Base-by-base conservation (phyloP, 2,888 invertebrate genomes). In the Capitulum mitella region DNA sequence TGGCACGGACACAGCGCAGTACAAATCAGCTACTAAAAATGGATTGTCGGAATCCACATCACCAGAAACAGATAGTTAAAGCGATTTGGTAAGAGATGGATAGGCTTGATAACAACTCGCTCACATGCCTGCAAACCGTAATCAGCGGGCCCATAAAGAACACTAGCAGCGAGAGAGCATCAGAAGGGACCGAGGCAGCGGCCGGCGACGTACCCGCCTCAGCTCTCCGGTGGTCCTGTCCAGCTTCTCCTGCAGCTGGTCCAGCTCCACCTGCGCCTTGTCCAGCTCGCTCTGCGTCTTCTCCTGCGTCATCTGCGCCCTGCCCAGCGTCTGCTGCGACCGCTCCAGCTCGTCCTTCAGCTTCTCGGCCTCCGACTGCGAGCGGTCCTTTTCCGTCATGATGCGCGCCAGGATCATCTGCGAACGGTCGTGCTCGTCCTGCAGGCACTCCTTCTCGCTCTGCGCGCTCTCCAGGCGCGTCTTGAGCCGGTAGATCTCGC, bases 391-490 rank as follows among this genome's bases (percentile, higher is more conserved):
- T 70, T 83, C 83, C 46, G 81, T 79, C 79, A 80, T 80, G 83
- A 84, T 79, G 81, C 82, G 78, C 82, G 81, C 81, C 81, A 95
- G 91, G 78, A 92, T 90, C 58, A 92, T 90, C 86, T 95, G 95
- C 58, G 93, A 90, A 81, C 93, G 90, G 85, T 97, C 96, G 85
- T 95, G 91, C 86, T 97, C 96, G 85, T 96, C 95, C 82, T 94
- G 92, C 83, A 96, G 88, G 85, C 94, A 95, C 85, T 95, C 95
- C 85, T 95, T 94, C 87, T 97, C 96, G 80, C 93, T 93, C 88
- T 95, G 95, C 86, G 95, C 95, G 88, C 96, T 96, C 88, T 96
- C 96, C 84, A 96, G 88, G 85, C 95, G 92, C 64, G 96, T 96
- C 86, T 96, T 96, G 83, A 96, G 89, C 86, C 96, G 91, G 85